Base-by-base conservation (phyloP, 2,888 invertebrate genomes). In the Ariolimax columbianus region DNA sequence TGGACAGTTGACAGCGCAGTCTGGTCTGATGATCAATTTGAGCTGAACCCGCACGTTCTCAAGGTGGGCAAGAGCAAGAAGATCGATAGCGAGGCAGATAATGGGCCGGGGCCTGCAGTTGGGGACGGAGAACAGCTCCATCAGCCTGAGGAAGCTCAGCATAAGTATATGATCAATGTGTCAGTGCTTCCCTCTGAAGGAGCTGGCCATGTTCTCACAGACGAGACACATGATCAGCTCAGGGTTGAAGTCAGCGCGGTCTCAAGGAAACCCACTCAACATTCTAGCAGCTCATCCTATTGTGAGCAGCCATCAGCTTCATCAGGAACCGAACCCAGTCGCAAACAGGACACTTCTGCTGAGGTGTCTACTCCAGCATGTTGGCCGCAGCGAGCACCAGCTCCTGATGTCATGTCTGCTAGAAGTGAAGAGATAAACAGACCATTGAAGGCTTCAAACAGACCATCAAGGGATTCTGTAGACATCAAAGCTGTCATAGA, bases 11-110 rank as follows among this genome's bases (percentile, higher is more conserved):
- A 78, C 23, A 33, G 19, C 33, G 85, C 85, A 0, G 77, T 85
- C 23, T 81, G 80, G 81, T 85, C 51, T 26, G 85, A 85, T 68
- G 85, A 85, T 40, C 81, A 55, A 11, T 81, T 77, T 81, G 85
- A 85, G 30, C 66, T 85, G 11, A 85, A 78, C 19, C 70, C 77
- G 4, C 83, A 77, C 47, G 66, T 75, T 63, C 68, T 83, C 30
- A 83, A 83, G 33, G 36, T 55, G 36, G n/a, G 51, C 36, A 77
- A 66, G 26, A 83, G 68, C 23, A 82, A 59, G n/a, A 63, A 33
- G 30, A 59, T 4, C 23, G 40, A 59, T 72, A 70, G 40, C n/a
- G n/a, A n/a, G n/a, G n/a, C n/a, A n/a, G n/a, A n/a, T n/a, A n/a
- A n/a, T n/a, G n/a, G n/a, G n/a, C n/a, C n/a, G n/a, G n/a, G n/a